phyloP scores from a whole-genome alignment of 2,797 vertebrate genomes.

The Myiotriccus ornatus region DNA sequence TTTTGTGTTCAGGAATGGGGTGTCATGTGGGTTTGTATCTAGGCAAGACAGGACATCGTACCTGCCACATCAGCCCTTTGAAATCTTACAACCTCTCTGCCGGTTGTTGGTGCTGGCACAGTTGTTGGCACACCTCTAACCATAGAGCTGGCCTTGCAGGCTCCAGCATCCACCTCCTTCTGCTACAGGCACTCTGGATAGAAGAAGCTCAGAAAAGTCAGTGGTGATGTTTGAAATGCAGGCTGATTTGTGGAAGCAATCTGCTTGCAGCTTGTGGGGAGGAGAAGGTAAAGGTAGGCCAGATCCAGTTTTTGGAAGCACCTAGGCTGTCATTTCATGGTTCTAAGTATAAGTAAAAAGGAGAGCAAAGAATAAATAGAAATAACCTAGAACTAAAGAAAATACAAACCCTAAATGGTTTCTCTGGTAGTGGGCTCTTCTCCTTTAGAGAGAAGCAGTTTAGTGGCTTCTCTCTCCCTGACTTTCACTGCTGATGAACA shows the following conservation, averaged over 20 bases:
- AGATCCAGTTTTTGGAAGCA: neutral
- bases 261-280: neutral
- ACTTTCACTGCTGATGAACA: neutral
- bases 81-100: neutral
- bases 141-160: neutral
- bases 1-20: conserved; percentile 3
- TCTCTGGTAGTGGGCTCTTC: neutral
- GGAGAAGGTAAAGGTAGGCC: neutral
- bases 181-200: neutral
- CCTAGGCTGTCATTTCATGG: neutral
- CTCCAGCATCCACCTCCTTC: neutral
- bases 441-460: neutral
- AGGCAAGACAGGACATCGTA: neutral
- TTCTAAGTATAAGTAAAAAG: neutral
- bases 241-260: neutral
- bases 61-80: neutral
- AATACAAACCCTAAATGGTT: neutral
- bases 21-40: neutral
- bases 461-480: neutral
- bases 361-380: neutral
- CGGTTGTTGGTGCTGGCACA: neutral
- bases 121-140: neutral
- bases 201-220: neutral
- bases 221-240: neutral
- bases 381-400: neutral